Base-by-base conservation (phyloP, 2,888 invertebrate species). In the Thymelicus lineola region DNA sequence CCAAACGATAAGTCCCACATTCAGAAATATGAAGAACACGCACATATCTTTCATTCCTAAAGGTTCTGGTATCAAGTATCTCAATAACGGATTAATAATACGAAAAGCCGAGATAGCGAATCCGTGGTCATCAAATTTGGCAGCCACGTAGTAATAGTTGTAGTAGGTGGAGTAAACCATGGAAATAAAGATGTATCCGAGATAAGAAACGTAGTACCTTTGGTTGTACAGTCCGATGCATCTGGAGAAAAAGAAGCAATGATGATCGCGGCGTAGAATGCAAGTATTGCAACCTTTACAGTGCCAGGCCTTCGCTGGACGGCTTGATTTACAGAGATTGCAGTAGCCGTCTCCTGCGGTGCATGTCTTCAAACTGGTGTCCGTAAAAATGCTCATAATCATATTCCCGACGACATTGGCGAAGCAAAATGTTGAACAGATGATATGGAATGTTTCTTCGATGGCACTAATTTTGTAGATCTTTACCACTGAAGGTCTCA, bases 171-270 rank as follows among this genome's bases (percentile, higher is more conserved):
- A 94, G 80, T 97, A 97, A 0, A 94, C 66, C 71, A 97, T 95
- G 0, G 96, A 96, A 3, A 97, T 76, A 66, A 95, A 94, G 63
- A 96, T 86, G 82, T 98, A 96, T 0, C 95, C 79, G 0, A 97
- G 87, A 81, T 97, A 97, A 81, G 96, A 93, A 7, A 97, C 81
- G 82, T 97, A 98, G 85, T 96, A 98, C 74, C 98, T 94, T 75
- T 96, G 96, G 85, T 98, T 98, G 76, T 94, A 86, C 77, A 97
- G 95, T 10, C 98, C 98, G 67, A 98, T 94, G 86, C 98, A 98
- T 76, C 96, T 96, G 0, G 97, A 96, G 0, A 97, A 96, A 85
- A 98, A 98, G 72, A 96, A 95, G 82, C 98, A 97, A 82, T 97
- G 97, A 85, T 97, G 97, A 80, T 98, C 98, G 72, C 98, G 93